These are phyloP conservation scores for Cochlearius cochlearius DNA, from an alignment of 2,113 vertebrate species.

Conservation along the genomic window DNA sequence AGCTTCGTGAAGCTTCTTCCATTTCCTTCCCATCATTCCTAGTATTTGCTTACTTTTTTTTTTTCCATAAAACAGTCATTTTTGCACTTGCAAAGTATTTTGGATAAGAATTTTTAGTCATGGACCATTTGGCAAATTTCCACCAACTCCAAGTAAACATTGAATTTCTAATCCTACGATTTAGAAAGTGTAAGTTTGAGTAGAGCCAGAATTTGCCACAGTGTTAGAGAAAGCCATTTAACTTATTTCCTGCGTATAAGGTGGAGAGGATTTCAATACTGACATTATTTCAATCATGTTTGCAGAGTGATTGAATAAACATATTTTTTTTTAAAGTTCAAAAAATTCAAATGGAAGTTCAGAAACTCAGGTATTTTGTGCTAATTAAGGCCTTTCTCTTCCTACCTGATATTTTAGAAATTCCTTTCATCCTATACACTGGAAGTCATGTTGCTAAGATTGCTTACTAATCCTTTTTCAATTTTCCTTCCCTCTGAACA, in stretches of 20 bases:
- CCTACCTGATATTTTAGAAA: neutral
- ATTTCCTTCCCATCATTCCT: neutral
- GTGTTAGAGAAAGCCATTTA: neutral
- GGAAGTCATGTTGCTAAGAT: neutral
- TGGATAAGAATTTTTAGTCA: neutral
- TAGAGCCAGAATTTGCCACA: neutral
- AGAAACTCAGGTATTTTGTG: neutral
- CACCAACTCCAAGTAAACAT: neutral
- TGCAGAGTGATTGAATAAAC: neutral
- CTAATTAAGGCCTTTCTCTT: neutral
- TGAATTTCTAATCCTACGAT: neutral
- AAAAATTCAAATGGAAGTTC: neutral
- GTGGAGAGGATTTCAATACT: neutral
- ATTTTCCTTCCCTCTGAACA: neutral
- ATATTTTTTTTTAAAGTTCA: fast-evolving
- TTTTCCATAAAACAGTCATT: neutral
- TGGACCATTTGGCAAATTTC: neutral
- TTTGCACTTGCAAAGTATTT: neutral
- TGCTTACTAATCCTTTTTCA: neutral
- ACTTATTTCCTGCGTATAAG: neutral
- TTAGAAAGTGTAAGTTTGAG: neutral
- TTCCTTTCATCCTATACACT: neutral
- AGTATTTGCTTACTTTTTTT: neutral
- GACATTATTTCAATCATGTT: neutral
- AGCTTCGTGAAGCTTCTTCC: neutral